Conservation (phyloP, 2,113 vertebrate genomes). For the Thymallus thymallus region DNA sequence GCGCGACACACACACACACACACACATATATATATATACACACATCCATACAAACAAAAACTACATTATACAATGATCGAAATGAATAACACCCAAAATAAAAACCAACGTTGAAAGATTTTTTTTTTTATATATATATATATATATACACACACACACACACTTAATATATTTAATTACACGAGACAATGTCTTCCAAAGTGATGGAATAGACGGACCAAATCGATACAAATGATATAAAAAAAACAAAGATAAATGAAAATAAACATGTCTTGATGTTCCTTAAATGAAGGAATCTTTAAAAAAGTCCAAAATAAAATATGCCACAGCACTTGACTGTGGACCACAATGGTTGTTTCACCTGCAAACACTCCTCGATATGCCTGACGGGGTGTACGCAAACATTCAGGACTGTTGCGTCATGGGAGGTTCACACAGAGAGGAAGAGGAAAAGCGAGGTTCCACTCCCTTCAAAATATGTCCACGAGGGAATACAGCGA, state of each 20-base stretch:
- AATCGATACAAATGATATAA: constrained; percentile 15
- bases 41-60: too few relatives aligned
- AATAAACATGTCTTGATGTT: constrained; percentile 28
- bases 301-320: constrained; percentile 10
- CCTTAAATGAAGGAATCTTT: constrained; percentile 26
- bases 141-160: too few relatives aligned
- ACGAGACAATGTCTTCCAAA: constrained; percentile 61
- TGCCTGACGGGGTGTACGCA: neutral
- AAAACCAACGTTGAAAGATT: constrained; percentile 49
- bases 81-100: constrained; percentile 45
- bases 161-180: constrained; percentile 56
- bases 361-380: constrained; percentile 29
- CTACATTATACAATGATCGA: too few relatives aligned
- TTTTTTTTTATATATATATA: too few relatives aligned
- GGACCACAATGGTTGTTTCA: constrained; percentile 33
- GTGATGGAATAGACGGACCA: constrained; percentile 54
- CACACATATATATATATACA: too few relatives aligned
- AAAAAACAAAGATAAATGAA: too few relatives aligned
- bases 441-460: too few relatives aligned
- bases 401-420: too few relatives aligned
- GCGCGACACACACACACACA: too few relatives aligned
- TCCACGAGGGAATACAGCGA: too few relatives aligned
- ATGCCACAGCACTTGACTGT: constrained; percentile 50
- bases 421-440: too few relatives aligned
- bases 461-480: too few relatives aligned